Conservation (phyloP, 92 coral and sea anemone species). For the Bergia puertoricense region DNA sequence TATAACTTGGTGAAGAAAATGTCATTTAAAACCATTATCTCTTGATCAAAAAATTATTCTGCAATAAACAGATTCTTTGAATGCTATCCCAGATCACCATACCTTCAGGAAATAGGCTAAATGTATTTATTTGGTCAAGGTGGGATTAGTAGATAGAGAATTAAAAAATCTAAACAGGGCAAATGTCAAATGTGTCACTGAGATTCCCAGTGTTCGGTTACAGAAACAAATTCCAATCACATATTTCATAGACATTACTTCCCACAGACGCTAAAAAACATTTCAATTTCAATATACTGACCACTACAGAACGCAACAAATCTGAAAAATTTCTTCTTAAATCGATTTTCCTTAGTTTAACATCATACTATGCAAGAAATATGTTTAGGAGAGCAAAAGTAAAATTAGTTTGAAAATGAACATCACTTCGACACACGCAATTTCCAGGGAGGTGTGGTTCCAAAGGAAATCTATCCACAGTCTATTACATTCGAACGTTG, state of each 20-base stretch:
- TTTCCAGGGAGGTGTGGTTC: conserved; percentile 20
- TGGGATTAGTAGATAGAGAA: conserved; percentile 28
- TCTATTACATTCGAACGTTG: not conserved
- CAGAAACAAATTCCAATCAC: conserved; percentile 22
- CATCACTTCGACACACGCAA: not conserved
- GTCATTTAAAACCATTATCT: not conserved
- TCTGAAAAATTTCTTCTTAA: too few relatives aligned
- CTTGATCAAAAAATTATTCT: not conserved
- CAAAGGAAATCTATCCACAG: not conserved
- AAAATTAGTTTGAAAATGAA: not conserved
- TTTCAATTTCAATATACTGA: not conserved
- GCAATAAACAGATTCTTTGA: not conserved
- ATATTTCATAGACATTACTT: not conserved
- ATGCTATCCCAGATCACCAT: not conserved
- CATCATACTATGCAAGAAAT: not conserved
- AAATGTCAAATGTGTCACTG: conserved; percentile 10
- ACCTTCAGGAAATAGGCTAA: conserved; percentile 14
- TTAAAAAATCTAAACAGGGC: not conserved
- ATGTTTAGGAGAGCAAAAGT: not conserved
- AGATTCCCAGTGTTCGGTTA: not conserved
- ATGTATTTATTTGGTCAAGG: conserved; percentile 41
- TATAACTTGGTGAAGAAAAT: not conserved
- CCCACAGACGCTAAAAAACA: not conserved
- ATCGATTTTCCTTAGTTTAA: too few relatives aligned
- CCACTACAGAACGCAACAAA: not conserved